A percentile compares a stretch with the other conserved stretches of the same genome.
These are phyloP conservation scores for Dicentrarchus labrax DNA, from an alignment of 2,113 vertebrate species.

Conservation along the genomic window DNA sequence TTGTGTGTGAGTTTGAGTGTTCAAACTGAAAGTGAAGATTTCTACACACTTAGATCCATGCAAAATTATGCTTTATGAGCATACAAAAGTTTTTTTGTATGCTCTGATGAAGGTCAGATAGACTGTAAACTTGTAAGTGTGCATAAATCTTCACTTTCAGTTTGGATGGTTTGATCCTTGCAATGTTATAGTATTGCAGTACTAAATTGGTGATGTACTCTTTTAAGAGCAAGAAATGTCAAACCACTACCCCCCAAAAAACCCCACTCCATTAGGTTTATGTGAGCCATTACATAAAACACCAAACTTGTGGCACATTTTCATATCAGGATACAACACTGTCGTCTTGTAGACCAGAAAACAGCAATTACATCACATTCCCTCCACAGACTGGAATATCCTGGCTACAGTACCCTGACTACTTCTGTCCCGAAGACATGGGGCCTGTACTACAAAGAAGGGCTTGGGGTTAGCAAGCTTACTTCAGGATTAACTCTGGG, in stretches of 20 bases:
- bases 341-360: not conserved
- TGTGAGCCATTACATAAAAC: not conserved
- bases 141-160: too few species aligned
- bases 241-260: not conserved
- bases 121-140: too few species aligned
- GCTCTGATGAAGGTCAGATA: too few species aligned
- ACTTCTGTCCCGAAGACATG: slow-evolving; percentile 4
- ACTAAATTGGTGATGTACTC: not conserved
- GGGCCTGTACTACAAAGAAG: not conserved
- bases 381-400: not conserved
- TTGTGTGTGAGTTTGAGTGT: too few species aligned
- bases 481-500: too few species aligned
- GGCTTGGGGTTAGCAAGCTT: too few species aligned
- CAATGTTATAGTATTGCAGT: too few species aligned
- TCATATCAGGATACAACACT: not conserved
- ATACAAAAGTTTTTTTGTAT: too few species aligned
- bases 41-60: too few species aligned
- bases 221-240: not conserved
- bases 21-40: too few species aligned
- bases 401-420: not conserved
- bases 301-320: not conserved
- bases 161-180: too few species aligned
- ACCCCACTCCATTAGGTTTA: not conserved
- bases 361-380: not conserved
- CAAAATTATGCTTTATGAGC: too few species aligned